Evolutionary conservation across 2,888 invertebrate species (phyloP).

Genomic region (Fissipunctia ypsillon): DNA sequence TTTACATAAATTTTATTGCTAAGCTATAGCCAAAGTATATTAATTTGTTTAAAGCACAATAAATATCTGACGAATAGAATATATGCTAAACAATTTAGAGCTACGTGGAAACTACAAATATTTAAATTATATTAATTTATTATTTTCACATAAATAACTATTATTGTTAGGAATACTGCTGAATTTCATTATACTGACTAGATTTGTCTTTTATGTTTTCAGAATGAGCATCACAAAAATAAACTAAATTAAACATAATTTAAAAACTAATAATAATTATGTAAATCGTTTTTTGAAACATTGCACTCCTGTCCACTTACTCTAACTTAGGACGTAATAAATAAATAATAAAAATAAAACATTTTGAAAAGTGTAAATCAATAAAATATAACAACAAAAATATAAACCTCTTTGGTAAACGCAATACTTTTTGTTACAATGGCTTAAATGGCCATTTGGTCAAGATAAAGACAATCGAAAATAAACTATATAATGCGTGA

Average conservation of each 20-base stretch:
- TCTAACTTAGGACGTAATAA: conserved; percentile 63
- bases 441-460: conserved; percentile 54
- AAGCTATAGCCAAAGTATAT: conserved; percentile 49
- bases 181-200: conserved; percentile 75
- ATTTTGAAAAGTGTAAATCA: conserved; percentile 63
- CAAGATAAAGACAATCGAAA: conserved; percentile 52
- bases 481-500: conserved; percentile 31
- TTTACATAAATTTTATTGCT: conserved; percentile 44
- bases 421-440: conserved; percentile 61
- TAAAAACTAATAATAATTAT: conserved; percentile 52
- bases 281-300: conserved; percentile 56
- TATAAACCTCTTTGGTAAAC: conserved; percentile 70
- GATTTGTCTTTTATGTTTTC: conserved; percentile 75
- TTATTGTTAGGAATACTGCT: conserved; percentile 70
- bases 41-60: conserved; percentile 51
- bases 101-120: conserved; percentile 47
- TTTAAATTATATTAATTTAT: conserved; percentile 44
- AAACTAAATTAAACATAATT: conserved; percentile 60
- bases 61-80: conserved; percentile 40
- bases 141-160: conserved; percentile 48
- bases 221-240: conserved; percentile 66
- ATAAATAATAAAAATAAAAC: conserved; percentile 64
- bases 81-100: conserved; percentile 52
- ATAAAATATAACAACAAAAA: conserved; percentile 67
- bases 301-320: conserved; percentile 65